Conservation (phyloP, 2,113 vertebrate species). For the Pterocles gutturalis region DNA sequence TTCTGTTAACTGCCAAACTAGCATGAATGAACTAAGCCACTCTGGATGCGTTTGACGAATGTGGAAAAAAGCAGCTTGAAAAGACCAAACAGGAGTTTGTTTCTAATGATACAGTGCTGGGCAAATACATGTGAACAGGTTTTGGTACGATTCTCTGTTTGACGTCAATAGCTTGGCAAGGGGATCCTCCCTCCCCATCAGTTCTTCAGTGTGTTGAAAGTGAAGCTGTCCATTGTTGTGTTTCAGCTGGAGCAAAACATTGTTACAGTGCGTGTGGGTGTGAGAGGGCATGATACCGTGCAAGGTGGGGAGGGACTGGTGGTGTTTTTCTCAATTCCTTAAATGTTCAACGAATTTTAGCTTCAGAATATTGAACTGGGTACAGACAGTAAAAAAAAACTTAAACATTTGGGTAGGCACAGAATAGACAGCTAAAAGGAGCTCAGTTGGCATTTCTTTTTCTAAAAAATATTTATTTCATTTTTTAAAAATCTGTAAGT, state of each 20-base stretch:
- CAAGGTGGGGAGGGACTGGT: rapidly evolving
- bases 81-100: background rate
- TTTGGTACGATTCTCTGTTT: rapidly evolving
- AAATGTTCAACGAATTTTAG: background rate
- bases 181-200: background rate
- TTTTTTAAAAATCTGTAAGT: background rate
- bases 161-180: rapidly evolving
- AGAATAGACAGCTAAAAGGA: background rate
- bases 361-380: background rate
- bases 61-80: background rate
- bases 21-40: background rate
- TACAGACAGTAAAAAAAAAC: background rate
- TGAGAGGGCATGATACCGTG: rapidly evolving
- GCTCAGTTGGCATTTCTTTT: background rate
- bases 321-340: rapidly evolving
- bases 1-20: background rate
- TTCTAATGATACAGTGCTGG: background rate
- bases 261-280: rapidly evolving
- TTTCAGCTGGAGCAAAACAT: background rate
- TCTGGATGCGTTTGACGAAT: background rate
- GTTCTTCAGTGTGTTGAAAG: rapidly evolving
- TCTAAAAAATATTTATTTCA: background rate
- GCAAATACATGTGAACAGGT: background rate
- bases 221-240: background rate
- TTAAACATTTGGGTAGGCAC: background rate